Evolutionary conservation across 2,113 vertebrate species (phyloP), one percentile per base, ranked within the genome.

Genomic region (Chionis minor): DNA sequence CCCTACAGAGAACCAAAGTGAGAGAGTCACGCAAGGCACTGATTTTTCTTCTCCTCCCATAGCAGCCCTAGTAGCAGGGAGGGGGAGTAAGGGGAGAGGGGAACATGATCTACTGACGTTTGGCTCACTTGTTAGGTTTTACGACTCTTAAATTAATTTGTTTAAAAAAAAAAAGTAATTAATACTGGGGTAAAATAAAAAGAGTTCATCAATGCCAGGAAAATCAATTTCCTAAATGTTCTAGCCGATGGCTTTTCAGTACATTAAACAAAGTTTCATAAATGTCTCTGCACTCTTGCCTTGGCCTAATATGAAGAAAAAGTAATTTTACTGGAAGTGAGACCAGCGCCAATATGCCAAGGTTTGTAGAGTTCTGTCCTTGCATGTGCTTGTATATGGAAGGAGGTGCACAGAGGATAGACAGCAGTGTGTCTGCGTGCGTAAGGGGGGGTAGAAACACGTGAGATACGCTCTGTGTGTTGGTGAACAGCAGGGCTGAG

Each of bases 211-310:
- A 98, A 98, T 98, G 98, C 98, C 98, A 98, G 97, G 98, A 98
- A 98, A 98, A 99, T 99, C 98, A 99, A 99, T 99, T 98, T 98
- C 98, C 98, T 99, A 98, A 99, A 99, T 98, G 98, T 98, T 99
- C 98, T 98, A 98, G 98, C 98, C 98, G 97, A 99, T 98, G 98
- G 98, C 98, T 98, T 98, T 98, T 98, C 98, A 99, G 98, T 99
- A 98, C 98, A 99, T 99, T 98, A 98, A 99, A 98, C 98, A 98
- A 98, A 99, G 98, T 98, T 99, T 99, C 98, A 98, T 98, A 99
- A 98, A 98, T 98, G 98, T 98, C 98, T 98, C 97, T 90, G 92
- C 97, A 97, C 98, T 98, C 98, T 97, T 69, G 98, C 97, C 96
- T 97, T 98, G 98, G 98, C 98, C 98, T 98, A 97, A 98, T 98